Conservation (phyloP, 2,888 invertebrate genomes). For the Abrostola triplasia region DNA sequence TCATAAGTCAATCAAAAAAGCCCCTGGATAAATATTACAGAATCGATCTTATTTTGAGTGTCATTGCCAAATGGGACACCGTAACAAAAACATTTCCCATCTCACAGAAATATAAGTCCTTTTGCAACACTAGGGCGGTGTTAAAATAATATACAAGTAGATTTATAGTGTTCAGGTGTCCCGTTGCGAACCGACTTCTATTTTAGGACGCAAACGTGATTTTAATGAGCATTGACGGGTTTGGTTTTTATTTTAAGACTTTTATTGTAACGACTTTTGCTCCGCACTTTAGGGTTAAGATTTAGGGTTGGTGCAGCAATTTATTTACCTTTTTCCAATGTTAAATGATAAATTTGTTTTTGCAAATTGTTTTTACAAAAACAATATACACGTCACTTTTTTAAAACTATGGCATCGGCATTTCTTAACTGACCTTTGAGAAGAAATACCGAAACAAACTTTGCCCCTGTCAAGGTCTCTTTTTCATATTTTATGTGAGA, state of each 20-base stretch:
- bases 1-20: too few relatives aligned
- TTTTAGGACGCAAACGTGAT: conserved; percentile 63
- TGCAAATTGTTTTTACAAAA: too few relatives aligned
- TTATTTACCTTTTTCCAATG: conserved; percentile 6
- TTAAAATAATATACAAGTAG: conserved; percentile 60
- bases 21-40: background rate
- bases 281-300: conserved; percentile 46
- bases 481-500: too few relatives aligned
- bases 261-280: conserved; percentile 47
- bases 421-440: too few relatives aligned
- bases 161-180: conserved; percentile 72
- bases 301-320: conserved; percentile 23
- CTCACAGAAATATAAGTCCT: conserved; percentile 38
- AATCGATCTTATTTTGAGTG: background rate
- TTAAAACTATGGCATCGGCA: too few relatives aligned
- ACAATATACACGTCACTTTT: too few relatives aligned
- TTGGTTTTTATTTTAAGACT: conserved; percentile 56
- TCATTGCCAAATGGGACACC: conserved; percentile 10
- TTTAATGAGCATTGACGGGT: conserved; percentile 66
- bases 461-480: too few relatives aligned
- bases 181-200: conserved; percentile 56
- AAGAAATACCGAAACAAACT: too few relatives aligned
- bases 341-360: conserved; percentile 9
- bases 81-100: conserved; percentile 7
- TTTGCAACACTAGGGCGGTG: conserved; percentile 50